Conservation (phyloP, 2,113 vertebrate species). For the Pelodiscus sinensis region DNA sequence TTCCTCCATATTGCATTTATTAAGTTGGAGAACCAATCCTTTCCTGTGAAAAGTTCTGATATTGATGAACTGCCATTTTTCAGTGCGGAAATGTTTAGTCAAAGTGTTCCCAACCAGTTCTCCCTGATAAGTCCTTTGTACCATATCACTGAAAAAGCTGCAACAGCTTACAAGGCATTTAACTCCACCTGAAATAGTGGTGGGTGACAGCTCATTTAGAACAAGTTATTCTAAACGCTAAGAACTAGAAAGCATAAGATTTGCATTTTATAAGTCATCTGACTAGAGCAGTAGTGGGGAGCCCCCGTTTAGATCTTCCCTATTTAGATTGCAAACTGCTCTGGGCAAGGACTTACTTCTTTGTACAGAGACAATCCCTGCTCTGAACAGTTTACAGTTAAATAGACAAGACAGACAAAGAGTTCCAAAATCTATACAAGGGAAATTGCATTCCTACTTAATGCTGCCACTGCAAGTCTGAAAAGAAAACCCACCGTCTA, state of each 20-base stretch:
- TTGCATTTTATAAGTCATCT: not conserved
- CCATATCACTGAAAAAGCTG: not conserved
- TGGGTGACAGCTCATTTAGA: not conserved
- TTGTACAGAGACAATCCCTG: too few relatives aligned
- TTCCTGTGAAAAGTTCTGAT: not conserved
- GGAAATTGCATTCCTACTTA: not conserved
- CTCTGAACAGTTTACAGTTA: too few relatives aligned
- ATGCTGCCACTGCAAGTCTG: not conserved
- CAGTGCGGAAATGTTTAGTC: not conserved
- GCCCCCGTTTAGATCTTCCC: too few relatives aligned
- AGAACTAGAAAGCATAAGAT: not conserved
- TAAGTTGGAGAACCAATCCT: not conserved
- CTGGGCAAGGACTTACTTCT: too few relatives aligned
- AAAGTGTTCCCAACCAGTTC: not conserved
- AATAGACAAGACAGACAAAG: too few relatives aligned
- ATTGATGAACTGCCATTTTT: not conserved
- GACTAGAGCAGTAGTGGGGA: not conserved
- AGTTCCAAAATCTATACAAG: not conserved
- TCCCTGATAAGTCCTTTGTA: not conserved
- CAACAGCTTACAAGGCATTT: not conserved
- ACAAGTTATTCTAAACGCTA: not conserved
- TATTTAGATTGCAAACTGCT: too few relatives aligned
- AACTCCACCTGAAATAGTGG: not conserved
- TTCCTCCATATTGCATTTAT: conserved; percentile 26
- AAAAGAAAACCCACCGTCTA: too few relatives aligned